Percentiles rank a stretch among this genome's conserved stretches.
These are phyloP conservation scores for Bubo scandiacus DNA, from an alignment of 2,113 vertebrate species.

Conservation along the genomic window DNA sequence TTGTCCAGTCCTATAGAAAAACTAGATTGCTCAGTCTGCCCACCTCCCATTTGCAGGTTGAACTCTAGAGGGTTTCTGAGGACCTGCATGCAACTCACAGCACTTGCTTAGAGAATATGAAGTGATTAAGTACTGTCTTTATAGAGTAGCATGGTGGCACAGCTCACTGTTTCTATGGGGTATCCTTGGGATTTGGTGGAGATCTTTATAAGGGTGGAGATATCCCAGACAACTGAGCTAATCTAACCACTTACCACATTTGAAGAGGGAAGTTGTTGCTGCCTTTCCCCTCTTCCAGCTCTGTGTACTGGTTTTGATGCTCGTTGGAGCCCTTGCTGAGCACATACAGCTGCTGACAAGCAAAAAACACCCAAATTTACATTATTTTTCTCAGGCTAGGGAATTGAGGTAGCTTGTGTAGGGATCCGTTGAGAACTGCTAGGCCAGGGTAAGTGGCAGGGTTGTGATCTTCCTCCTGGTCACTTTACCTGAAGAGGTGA, in stretches of 20 bases:
- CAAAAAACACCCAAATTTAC: not conserved
- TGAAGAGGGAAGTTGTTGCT: not conserved
- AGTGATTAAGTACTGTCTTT: not conserved
- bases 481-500: not conserved
- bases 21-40: accelerated
- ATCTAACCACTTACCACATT: not conserved
- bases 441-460: not conserved
- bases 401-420: not conserved
- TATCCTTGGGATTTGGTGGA: not conserved
- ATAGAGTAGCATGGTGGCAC: not conserved
- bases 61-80: not conserved
- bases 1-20: not conserved
- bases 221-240: not conserved
- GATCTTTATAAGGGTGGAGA: not conserved
- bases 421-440: not conserved
- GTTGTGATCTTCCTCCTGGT: not conserved
- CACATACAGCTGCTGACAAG: not conserved
- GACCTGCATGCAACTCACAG: not conserved
- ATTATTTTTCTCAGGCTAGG: not conserved
- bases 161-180: not conserved
- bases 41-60: not conserved
- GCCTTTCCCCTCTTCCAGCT: not conserved
- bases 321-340: not conserved
- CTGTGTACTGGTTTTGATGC: not conserved
- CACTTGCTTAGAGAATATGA: not conserved